Evolutionary conservation across 2,113 vertebrate genomes (phyloP).

Genomic region (Euleptes europaea): DNA sequence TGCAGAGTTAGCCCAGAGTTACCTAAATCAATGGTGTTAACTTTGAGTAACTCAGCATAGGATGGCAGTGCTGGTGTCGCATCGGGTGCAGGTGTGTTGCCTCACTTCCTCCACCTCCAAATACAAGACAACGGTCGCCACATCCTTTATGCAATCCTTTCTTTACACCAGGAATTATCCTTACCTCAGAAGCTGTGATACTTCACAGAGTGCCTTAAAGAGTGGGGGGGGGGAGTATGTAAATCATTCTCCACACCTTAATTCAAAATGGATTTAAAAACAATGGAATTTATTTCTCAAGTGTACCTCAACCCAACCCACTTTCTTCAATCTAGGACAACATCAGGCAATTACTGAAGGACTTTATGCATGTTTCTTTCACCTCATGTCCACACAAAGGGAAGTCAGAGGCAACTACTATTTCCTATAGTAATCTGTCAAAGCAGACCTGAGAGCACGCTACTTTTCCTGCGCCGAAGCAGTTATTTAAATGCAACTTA

Average conservation of each 20-base stretch:
- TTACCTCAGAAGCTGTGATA: too few relatives aligned
- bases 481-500: background rate
- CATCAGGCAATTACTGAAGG: too few relatives aligned
- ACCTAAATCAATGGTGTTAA: too few relatives aligned
- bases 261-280: background rate
- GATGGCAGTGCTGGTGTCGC: background rate
- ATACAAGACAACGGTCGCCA: background rate
- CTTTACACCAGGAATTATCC: too few relatives aligned
- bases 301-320: background rate
- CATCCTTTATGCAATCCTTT: background rate
- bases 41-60: too few relatives aligned
- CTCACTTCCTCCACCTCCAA: background rate
- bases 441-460: background rate
- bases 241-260: background rate
- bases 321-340: too few relatives aligned
- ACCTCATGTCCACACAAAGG: background rate
- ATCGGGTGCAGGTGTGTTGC: background rate
- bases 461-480: background rate
- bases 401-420: background rate
- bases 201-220: too few relatives aligned
- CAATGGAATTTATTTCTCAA: background rate
- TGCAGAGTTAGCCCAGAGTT: too few relatives aligned
- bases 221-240: background rate
- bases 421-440: background rate
- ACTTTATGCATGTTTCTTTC: background rate